A percentile compares a stretch with the other conserved stretches of the same genome.
phyloP scores from a whole-genome alignment of 2,888 invertebrate species.

The Zele albiditarsus region DNA sequence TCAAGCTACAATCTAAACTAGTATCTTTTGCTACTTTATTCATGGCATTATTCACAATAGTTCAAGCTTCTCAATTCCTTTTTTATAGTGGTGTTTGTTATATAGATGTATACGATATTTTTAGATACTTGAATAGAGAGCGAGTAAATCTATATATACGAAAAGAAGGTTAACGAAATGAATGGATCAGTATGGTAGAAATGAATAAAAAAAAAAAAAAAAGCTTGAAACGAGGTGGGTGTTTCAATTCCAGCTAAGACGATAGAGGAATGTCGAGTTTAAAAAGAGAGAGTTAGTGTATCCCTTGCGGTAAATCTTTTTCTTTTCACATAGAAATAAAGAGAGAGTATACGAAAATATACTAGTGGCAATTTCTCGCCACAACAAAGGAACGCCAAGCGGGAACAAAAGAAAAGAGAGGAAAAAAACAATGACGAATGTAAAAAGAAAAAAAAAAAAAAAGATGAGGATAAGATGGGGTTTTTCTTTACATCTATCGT shows the following conservation, averaged over 20 bases:
- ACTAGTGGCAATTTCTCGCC: slow-evolving; percentile 26
- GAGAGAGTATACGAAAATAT: slow-evolving; percentile 1
- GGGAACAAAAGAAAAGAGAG: neutral
- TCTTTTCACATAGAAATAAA: slow-evolving; percentile 13
- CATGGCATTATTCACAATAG: too few species aligned
- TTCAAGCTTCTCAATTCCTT: too few species aligned
- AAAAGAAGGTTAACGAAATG: neutral
- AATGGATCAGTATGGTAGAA: neutral
- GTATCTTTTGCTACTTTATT: too few species aligned
- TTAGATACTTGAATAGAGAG: too few species aligned
- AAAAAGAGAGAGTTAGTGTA: neutral
- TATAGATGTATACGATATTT: too few species aligned
- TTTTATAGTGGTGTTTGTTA: too few species aligned
- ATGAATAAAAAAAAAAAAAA: neutral
- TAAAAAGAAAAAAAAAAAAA: neutral
- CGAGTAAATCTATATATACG: neutral
- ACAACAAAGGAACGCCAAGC: neutral
- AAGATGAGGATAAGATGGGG: neutral
- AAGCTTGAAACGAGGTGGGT: neutral
- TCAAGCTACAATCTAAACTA: too few species aligned
- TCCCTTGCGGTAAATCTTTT: slow-evolving; percentile 23
- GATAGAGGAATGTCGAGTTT: neutral
- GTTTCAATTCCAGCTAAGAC: slow-evolving; percentile 20
- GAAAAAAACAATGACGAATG: neutral
- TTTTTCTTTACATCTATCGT: neutral